Evolutionary conservation across 1,140 invertebrate species (phyloP).

Genomic region (Trachymyrmex septentrionalis): DNA sequence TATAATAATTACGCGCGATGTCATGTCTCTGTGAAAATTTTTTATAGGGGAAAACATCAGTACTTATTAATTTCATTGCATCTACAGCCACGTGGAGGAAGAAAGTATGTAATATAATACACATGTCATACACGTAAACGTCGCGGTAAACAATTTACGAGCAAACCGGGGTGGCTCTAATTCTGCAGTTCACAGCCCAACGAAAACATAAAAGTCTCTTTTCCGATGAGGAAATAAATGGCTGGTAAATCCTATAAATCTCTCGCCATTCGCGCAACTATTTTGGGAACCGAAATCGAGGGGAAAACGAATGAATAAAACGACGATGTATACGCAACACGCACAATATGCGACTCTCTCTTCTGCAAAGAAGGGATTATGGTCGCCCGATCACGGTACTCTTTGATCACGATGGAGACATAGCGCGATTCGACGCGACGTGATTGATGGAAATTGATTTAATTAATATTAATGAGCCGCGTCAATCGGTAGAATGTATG

Average conservation of each 20-base stretch:
- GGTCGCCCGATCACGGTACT: not conserved
- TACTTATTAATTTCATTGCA: constrained; percentile 22
- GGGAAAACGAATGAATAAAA: constrained; percentile 8
- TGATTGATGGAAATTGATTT: constrained; percentile 66
- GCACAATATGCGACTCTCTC: too few species aligned
- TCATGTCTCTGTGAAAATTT: not conserved
- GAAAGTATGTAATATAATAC: not conserved
- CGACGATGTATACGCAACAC: not conserved
- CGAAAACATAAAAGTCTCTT: constrained; percentile 7
- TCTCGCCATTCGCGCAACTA: not conserved
- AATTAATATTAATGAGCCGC: constrained; percentile 68
- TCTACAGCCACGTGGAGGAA: not conserved
- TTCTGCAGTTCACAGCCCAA: not conserved
- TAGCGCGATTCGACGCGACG: not conserved
- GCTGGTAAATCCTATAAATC: constrained; percentile 43
- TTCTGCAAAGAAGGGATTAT: constrained; percentile 17
- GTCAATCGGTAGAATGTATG: constrained; percentile 38
- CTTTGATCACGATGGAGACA: constrained; percentile 46
- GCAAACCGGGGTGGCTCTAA: not conserved
- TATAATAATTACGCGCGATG: not conserved
- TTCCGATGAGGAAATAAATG: not conserved
- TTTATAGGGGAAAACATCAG: not conserved
- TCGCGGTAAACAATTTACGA: not conserved
- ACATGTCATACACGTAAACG: constrained; percentile 8
- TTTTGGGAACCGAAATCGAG: constrained; percentile 21